A percentile compares a stretch with the other conserved stretches of the same genome.
phyloP scores from a whole-genome alignment of 2,113 vertebrate genomes.

The Circaetus cinerascens region DNA sequence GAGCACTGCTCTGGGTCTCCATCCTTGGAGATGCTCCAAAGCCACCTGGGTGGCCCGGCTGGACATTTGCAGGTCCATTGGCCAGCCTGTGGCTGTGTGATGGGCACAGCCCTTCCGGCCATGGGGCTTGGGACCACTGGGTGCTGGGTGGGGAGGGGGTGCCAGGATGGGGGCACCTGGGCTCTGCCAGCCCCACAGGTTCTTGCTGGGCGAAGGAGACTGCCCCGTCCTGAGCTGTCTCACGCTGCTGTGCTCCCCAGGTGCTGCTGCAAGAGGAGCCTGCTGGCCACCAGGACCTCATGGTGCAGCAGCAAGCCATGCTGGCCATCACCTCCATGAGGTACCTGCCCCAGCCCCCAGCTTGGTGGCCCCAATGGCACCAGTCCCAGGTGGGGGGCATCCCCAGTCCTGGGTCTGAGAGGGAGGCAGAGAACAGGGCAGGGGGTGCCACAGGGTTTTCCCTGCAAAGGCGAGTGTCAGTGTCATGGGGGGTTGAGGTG shows the following conservation, averaged over 20 bases:
- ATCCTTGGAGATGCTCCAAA: not conserved
- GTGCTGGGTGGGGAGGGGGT: not conserved
- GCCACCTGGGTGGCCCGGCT: not conserved
- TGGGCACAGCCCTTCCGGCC: not conserved
- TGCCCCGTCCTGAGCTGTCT: accelerated
- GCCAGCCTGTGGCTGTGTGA: not conserved
- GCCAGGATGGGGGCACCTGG: not conserved
- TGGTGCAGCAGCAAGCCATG: not conserved
- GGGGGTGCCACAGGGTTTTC: not conserved
- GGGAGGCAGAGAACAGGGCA: not conserved
- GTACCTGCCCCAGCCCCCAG: not conserved
- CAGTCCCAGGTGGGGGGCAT: not conserved
- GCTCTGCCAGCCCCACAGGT: not conserved
- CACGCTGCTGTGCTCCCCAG: not conserved
- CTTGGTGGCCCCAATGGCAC: accelerated
- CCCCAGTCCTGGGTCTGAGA: not conserved
- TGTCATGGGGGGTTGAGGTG: not conserved
- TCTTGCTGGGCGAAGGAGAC: not conserved
- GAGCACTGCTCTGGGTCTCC: not conserved
- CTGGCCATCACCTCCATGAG: not conserved
- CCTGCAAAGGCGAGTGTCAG: not conserved
- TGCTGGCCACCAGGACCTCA: not conserved
- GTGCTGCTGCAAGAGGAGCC: not conserved
- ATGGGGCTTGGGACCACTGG: not conserved
- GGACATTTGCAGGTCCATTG: not conserved